A percentile compares a stretch with the other conserved stretches of the same genome.
Evolutionary conservation across 2,888 invertebrate species (phyloP).

Genomic region (Scaptomyza reducta): DNA sequence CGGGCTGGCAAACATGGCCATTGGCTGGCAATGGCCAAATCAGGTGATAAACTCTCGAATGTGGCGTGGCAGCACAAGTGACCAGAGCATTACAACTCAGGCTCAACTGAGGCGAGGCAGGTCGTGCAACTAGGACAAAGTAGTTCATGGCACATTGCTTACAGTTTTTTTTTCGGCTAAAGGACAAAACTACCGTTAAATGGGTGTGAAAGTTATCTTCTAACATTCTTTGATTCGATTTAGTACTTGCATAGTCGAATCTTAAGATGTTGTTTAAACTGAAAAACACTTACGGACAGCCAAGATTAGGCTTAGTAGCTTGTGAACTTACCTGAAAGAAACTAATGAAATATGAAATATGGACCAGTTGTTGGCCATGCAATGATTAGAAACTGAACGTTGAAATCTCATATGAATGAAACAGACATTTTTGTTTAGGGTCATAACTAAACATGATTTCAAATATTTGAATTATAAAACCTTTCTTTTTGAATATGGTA

Average conservation of each 20-base stretch:
- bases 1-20: conserved; percentile 52
- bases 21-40: conserved; percentile 59
- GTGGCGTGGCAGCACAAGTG: conserved; percentile 55
- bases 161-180: conserved; percentile 11
- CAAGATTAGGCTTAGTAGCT: conserved; percentile 11
- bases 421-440: too few relatives aligned
- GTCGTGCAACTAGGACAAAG: conserved; percentile 26
- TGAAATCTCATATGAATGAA: too few relatives aligned
- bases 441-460: too few relatives aligned
- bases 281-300: conserved; percentile 51
- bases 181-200: conserved; percentile 22
- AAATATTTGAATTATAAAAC: too few relatives aligned
- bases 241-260: conserved; percentile 1
- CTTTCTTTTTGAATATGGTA: too few relatives aligned
- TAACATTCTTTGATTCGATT: conserved; percentile 8
- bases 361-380: too few relatives aligned
- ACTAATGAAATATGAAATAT: neutral
- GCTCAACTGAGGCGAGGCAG: conserved; percentile 5
- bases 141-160: conserved; percentile 46
- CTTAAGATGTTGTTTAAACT: conserved; percentile 18
- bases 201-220: conserved; percentile 30
- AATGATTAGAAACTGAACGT: too few relatives aligned
- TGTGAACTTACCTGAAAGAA: conserved; percentile 52
- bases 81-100: conserved; percentile 32
- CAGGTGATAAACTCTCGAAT: conserved; percentile 75